Evolutionary conservation across 2,113 vertebrate genomes (phyloP).

Genomic region (Thunnus thynnus): DNA sequence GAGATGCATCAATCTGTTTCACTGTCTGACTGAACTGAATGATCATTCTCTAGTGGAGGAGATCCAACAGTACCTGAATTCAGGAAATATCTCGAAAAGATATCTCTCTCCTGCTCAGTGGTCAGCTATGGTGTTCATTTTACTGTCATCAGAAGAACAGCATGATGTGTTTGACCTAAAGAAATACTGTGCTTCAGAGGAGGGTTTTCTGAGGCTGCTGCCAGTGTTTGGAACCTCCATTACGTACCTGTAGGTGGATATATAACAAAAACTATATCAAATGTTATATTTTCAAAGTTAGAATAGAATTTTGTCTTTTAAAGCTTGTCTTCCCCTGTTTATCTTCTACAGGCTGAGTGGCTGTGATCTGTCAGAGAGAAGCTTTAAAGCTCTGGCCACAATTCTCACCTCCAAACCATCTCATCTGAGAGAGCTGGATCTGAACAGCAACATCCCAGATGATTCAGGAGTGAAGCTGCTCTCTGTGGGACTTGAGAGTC

Average conservation of each 20-base stretch:
- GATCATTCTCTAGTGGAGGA: no score
- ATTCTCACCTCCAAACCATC: background rate
- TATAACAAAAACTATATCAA: background rate
- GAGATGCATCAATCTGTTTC: no score
- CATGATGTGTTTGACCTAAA: slow-evolving; percentile 18
- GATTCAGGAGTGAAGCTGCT: background rate
- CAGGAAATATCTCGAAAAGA: background rate
- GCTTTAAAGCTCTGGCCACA: background rate
- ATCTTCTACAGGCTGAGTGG: background rate
- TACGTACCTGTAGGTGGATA: slow-evolving; percentile 1
- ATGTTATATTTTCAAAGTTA: background rate
- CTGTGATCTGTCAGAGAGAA: background rate
- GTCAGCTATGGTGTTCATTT: slow-evolving; percentile 35
- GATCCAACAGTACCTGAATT: background rate
- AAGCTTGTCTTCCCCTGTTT: background rate
- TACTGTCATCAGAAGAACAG: slow-evolving; percentile 23
- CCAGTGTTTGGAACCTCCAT: background rate
- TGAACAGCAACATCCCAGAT: background rate
- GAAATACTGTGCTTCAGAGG: background rate
- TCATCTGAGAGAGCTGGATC: slow-evolving; percentile 17
- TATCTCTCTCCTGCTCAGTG: slow-evolving; percentile 14
- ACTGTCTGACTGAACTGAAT: no score
- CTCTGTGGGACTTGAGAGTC: background rate
- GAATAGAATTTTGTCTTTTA: background rate
- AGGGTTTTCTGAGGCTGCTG: slow-evolving; percentile 8